Percentiles rank a stretch among this genome's conserved stretches.
phyloP scores from a whole-genome alignment of 2,888 invertebrate genomes.

The Xestia xanthographa region DNA sequence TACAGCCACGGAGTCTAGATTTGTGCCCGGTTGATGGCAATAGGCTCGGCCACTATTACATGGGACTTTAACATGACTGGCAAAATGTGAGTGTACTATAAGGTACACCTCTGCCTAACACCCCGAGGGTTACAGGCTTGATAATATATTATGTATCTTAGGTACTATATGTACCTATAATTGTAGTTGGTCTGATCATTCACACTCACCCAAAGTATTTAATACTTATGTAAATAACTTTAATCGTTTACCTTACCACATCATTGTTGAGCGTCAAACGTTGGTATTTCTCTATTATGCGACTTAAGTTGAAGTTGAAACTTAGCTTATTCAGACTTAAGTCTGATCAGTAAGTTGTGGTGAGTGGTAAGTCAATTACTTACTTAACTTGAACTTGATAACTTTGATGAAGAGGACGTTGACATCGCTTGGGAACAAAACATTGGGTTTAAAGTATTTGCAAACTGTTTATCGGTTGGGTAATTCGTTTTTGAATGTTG shows the following conservation, averaged over 20 bases:
- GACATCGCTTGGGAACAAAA: conserved; percentile 20
- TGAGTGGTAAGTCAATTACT: conserved; percentile 49
- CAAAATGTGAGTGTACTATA: neutral
- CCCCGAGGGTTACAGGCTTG: too few species aligned
- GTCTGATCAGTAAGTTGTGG: conserved; percentile 37
- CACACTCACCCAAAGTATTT: neutral
- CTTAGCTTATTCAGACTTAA: conserved; percentile 33
- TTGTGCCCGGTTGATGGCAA: neutral
- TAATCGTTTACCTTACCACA: neutral
- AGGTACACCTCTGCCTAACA: neutral
- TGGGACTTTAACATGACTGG: neutral
- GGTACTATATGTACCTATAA: neutral
- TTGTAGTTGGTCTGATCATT: neutral
- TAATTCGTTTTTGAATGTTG: neutral
- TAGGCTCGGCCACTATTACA: neutral
- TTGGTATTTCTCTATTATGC: conserved; percentile 14
- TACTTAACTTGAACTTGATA: conserved; percentile 46
- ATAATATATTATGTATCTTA: too few species aligned
- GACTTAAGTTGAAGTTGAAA: conserved; percentile 20
- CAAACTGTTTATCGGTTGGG: neutral
- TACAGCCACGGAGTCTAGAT: neutral
- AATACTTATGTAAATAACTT: conserved; percentile 8
- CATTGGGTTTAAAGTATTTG: neutral
- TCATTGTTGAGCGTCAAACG: conserved; percentile 18
- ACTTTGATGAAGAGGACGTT: conserved; percentile 33